Base-by-base conservation (phyloP, 2,888 invertebrate species). In the Leucozona laternaria region DNA sequence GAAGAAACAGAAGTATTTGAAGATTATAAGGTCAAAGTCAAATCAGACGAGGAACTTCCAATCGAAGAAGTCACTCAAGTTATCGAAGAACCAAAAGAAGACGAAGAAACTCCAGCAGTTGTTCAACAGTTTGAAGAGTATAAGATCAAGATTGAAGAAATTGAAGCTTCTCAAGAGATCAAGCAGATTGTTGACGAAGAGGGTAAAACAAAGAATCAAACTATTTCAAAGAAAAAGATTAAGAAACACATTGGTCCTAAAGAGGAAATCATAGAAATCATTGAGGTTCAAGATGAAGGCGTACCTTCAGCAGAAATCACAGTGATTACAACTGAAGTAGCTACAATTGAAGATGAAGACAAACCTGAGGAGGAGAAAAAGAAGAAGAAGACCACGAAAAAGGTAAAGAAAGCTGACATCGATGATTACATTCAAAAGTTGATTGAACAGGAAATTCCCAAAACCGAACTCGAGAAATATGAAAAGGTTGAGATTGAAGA, bases 201-300 rank as follows among this genome's bases (percentile, higher is more conserved):
- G 25, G 90, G 91, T 15, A 89, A 90, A 22, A 88, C 90, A 3
- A 90, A 91, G 75, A 91, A 91, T 53, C 91, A 92, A 83, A 90
- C 89, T 0, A 90, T 91, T 34, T 90, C 90, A 3, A 91, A 90
- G 88, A 90, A 92, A 57, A 90, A 92, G 88, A 91, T 93, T 60
- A 90, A 91, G 82, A 93, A 93, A 85, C 91, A 92, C 66, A 87
- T 91, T 20, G 93, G 93, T 53, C 92, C 92, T n/a, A 92, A 93
- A 82, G 91, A 93, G 88, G 93, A 94, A 90, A 90, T 92, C 6
- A 93, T 93, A 13, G 93, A 93, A 90, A 92, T 93, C 72, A 90
- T 91, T 50, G 93, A 90, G 79, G 90, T 90, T 57, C 91, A 91
- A 89, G 91, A 91, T 75, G 93, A 91, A 85, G 93, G 91, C 70